Evolutionary conservation across 2,888 invertebrate species (phyloP).

Genomic region (Labia minor): DNA sequence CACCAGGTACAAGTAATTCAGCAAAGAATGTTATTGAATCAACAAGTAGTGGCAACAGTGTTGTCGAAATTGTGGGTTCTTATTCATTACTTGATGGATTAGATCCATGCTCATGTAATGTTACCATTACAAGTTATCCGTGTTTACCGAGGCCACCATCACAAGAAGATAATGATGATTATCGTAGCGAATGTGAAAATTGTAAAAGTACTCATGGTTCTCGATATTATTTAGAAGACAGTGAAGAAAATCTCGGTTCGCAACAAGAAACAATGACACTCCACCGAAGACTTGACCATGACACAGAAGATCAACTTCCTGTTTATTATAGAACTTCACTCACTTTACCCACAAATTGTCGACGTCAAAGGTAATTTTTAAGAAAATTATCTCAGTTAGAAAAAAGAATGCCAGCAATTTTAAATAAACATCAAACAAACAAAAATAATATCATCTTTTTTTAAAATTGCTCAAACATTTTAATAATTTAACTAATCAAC

Average conservation of each 20-base stretch:
- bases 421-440: no score
- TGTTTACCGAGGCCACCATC: conserved; percentile 28
- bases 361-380: conserved; percentile 41
- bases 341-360: conserved; percentile 52
- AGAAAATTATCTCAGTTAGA: no score
- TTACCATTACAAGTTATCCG: conserved; percentile 18
- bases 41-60: neutral
- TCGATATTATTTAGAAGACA: conserved; percentile 47
- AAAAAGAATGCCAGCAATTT: no score
- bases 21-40: neutral
- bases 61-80: neutral
- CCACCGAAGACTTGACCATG: conserved; percentile 47
- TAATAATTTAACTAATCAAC: no score
- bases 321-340: conserved; percentile 50
- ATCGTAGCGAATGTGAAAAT: conserved; percentile 74
- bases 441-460: no score
- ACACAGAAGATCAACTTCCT: conserved; percentile 38
- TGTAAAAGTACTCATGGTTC: conserved; percentile 67
- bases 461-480: no score
- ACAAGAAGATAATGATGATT: conserved; percentile 54
- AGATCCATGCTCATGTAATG: neutral
- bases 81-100: neutral
- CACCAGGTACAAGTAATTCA: neutral
- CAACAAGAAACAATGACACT: conserved; percentile 57
- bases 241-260: conserved; percentile 46